A percentile compares a stretch with the other conserved stretches of the same genome.
Conservation (phyloP, 1,140 invertebrate genomes). For the Drosophila busckii region DNA sequence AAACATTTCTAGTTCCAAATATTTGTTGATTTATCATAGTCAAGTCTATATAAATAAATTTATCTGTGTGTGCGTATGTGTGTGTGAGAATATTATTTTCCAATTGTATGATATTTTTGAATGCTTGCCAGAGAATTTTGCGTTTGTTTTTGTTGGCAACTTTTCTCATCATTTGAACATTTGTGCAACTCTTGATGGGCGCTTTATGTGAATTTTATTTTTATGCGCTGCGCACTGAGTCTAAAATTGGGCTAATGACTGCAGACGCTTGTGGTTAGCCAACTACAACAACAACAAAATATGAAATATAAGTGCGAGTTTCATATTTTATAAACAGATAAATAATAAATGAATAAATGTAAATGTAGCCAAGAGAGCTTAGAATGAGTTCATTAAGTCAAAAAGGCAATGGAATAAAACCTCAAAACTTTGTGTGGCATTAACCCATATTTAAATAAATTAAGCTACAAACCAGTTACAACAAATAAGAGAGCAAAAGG, state of each 20-base stretch:
- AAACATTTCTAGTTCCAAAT: not conserved
- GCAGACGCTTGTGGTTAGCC: constrained; percentile 40
- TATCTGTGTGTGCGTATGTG: too few relatives aligned
- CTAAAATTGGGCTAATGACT: constrained; percentile 64
- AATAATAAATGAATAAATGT: constrained; percentile 28
- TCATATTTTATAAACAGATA: too few relatives aligned
- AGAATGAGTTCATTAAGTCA: constrained; percentile 57
- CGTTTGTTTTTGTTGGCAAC: constrained; percentile 12
- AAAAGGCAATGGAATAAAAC: constrained; percentile 31
- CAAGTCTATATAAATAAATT: too few relatives aligned
- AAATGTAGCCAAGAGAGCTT: constrained; percentile 9
- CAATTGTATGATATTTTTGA: constrained; percentile 48
- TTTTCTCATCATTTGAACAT: constrained; percentile 23
- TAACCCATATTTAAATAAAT: constrained; percentile 47
- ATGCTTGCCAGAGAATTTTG: constrained; percentile 32
- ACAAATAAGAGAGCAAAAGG: not conserved
- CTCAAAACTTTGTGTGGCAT: constrained; percentile 44
- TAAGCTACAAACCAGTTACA: constrained; percentile 32
- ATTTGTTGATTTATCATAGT: constrained; percentile 24
- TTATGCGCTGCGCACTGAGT: constrained; percentile 18
- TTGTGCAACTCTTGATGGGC: constrained; percentile 32
- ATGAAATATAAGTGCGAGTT: too few relatives aligned
- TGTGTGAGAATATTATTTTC: constrained; percentile 4
- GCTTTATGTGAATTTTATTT: constrained; percentile 30
- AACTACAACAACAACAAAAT: too few relatives aligned